phyloP scores from a whole-genome alignment of 2,113 vertebrate genomes.

The Kryptolebias marmoratus region DNA sequence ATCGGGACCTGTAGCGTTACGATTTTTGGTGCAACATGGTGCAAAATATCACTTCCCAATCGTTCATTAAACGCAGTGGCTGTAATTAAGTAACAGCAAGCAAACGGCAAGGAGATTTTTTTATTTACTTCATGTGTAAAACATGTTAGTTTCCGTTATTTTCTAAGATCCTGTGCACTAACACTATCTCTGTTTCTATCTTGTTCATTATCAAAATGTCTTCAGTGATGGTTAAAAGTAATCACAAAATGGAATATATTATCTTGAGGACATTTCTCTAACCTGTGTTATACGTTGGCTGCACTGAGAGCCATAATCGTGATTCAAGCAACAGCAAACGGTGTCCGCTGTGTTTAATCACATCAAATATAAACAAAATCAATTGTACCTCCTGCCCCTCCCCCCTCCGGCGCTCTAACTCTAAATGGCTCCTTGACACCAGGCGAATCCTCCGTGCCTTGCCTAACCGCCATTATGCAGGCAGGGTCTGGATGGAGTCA shows the following conservation, averaged over 20 bases:
- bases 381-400: constrained; percentile 17
- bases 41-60: too few relatives aligned
- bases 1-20: constrained; percentile 2
- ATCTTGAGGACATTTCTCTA: constrained; percentile 52
- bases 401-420: constrained; percentile 29
- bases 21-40: not conserved
- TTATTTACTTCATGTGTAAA: too few relatives aligned
- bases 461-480: constrained; percentile 48
- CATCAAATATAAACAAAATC: constrained; percentile 61
- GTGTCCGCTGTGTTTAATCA: constrained; percentile 50
- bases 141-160: not conserved
- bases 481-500: constrained; percentile 58
- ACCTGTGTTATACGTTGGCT: constrained; percentile 19
- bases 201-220: constrained; percentile 42
- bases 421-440: constrained; percentile 64
- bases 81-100: not conserved
- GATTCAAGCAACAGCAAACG: constrained; percentile 49
- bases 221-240: constrained; percentile 59
- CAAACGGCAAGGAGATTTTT: too few relatives aligned
- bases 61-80: too few relatives aligned
- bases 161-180: not conserved
- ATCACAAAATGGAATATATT: constrained; percentile 63
- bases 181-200: not conserved
- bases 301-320: constrained; percentile 35
- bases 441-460: constrained; percentile 38